phyloP scores from a whole-genome alignment of 2,888 invertebrate species.

The Griposia aprilina region DNA sequence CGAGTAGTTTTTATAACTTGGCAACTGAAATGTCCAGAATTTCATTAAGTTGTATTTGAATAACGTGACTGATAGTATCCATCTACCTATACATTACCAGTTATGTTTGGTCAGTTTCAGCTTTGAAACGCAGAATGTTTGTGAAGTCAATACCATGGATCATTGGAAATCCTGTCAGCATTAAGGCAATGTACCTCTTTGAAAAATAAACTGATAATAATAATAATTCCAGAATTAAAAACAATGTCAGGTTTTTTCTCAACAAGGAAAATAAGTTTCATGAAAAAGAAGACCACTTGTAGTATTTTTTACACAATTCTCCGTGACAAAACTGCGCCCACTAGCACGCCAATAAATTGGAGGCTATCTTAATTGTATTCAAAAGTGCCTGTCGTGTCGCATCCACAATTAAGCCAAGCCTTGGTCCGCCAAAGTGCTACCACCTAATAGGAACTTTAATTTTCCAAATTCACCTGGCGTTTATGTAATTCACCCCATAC shows the following conservation, averaged over 20 bases:
- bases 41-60: background rate
- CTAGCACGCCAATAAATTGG: constrained; percentile 36
- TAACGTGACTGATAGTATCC: background rate
- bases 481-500: constrained; percentile 86
- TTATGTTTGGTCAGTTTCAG: constrained; percentile 3
- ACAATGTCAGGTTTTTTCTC: background rate
- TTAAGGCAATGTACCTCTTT: background rate
- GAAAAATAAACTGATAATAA: background rate
- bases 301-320: constrained; percentile 7
- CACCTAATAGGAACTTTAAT: constrained; percentile 82
- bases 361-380: constrained; percentile 57
- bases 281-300: constrained; percentile 8
- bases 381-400: constrained; percentile 63
- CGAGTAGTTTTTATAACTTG: background rate
- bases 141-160: background rate
- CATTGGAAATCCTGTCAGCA: background rate
- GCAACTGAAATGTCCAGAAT: constrained; percentile 3
- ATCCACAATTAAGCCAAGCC: constrained; percentile 67
- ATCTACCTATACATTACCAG: background rate
- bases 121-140: background rate
- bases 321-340: constrained; percentile 24
- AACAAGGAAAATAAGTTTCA: background rate
- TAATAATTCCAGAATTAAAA: background rate
- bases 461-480: constrained; percentile 90
- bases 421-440: constrained; percentile 62